A percentile compares a stretch with the other conserved stretches of the same genome.
Evolutionary conservation across 35 echinoderm and acorn worm species (phyloP).

Genomic region (Chiridota heheva): DNA sequence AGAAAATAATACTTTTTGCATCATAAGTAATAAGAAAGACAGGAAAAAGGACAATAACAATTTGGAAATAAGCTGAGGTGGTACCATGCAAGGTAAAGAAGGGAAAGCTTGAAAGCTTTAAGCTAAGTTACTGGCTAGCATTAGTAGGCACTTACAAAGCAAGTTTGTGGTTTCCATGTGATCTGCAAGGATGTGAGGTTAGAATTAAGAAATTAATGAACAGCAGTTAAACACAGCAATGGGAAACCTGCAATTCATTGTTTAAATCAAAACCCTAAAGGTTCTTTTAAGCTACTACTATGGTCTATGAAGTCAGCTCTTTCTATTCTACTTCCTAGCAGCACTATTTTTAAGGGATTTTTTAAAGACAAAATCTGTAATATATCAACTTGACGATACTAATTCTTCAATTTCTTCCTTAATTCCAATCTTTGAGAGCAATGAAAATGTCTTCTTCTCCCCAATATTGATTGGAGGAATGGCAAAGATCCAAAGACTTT

Average conservation of each 20-base stretch:
- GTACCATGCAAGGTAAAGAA: no score
- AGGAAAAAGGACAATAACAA: neutral
- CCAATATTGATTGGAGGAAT: no score
- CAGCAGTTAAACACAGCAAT: slow-evolving; percentile 29
- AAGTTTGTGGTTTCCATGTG: slow-evolving; percentile 40
- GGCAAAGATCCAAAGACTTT: no score
- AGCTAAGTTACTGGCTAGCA: no score
- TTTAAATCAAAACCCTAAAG: neutral
- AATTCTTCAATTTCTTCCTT: no score
- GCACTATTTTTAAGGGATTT: neutral
- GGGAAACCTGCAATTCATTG: neutral
- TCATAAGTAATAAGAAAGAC: neutral
- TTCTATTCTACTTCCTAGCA: neutral
- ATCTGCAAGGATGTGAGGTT: slow-evolving; percentile 37
- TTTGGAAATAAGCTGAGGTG: neutral
- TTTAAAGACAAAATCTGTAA: neutral
- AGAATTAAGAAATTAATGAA: no score
- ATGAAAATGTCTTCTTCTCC: no score
- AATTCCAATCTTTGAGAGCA: no score
- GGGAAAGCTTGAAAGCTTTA: slow-evolving; percentile 9
- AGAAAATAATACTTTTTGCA: neutral
- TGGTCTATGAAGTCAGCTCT: neutral
- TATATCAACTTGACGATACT: neutral
- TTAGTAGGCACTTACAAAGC: slow-evolving; percentile 45
- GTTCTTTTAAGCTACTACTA: neutral